Conservation (phyloP, 2,888 invertebrate genomes). For the Lycocerus yunnanus region DNA sequence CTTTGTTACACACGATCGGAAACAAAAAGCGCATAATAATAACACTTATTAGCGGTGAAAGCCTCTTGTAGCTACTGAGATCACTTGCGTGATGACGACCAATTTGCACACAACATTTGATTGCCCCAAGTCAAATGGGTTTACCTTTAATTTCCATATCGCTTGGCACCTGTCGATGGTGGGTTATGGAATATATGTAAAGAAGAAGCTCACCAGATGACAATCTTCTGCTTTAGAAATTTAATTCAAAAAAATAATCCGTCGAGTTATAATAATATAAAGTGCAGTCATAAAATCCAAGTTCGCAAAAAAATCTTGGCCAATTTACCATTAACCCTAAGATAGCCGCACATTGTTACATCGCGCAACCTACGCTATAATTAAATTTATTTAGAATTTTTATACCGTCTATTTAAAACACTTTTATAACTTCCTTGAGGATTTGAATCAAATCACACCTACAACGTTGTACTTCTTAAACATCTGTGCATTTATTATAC, state of each 20-base stretch:
- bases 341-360: not conserved
- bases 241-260: not conserved
- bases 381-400: not conserved
- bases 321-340: not conserved
- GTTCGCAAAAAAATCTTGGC: not conserved
- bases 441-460: not conserved
- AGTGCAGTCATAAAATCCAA: not conserved
- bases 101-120: constrained; percentile 18
- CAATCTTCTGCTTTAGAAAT: not conserved
- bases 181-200: not conserved
- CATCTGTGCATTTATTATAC: not conserved
- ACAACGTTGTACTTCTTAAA: not conserved
- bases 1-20: constrained; percentile 37
- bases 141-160: constrained; percentile 22
- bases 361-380: not conserved
- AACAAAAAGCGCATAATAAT: constrained; percentile 23
- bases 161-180: constrained; percentile 2
- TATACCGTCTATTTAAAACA: constrained; percentile 1
- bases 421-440: constrained; percentile 1
- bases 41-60: constrained; percentile 29
- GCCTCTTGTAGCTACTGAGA: constrained; percentile 29
- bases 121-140: constrained; percentile 26
- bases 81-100: constrained; percentile 24
- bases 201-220: not conserved
- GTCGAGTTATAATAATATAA: not conserved